Conservation (phyloP, 2,797 vertebrate genomes). For the Poeciliopsis turneri region DNA sequence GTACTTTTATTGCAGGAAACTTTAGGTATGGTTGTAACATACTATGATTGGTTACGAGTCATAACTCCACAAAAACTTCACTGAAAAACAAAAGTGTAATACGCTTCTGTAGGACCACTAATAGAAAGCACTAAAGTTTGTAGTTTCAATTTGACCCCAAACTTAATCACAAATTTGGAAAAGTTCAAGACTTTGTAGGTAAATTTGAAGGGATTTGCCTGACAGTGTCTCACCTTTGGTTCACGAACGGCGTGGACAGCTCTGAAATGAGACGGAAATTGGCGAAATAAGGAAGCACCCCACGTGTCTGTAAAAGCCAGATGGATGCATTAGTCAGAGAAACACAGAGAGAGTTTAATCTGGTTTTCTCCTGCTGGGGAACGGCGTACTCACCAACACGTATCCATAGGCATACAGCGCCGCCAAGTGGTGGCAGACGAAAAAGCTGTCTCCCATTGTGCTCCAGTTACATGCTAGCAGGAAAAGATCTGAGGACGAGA, state of each 20-base stretch:
- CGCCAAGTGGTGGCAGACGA: constrained; percentile 86
- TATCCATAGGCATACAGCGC: constrained; percentile 89
- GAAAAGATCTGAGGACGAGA: constrained; percentile 76
- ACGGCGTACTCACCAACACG: constrained; percentile 81
- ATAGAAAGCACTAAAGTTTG: neutral
- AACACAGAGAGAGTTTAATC: neutral
- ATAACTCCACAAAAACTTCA: too few species aligned
- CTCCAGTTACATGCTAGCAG: constrained; percentile 84
- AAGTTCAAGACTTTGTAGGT: neutral
- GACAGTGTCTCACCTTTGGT: constrained; percentile 76
- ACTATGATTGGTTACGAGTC: too few species aligned
- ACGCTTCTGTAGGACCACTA: too few species aligned
- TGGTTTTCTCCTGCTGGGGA: neutral
- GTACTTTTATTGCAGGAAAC: too few species aligned
- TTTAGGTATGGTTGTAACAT: too few species aligned
- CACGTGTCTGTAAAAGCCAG: constrained; percentile 73
- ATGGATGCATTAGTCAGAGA: neutral
- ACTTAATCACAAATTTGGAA: neutral
- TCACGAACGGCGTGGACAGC: constrained; percentile 87
- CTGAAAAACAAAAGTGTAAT: too few species aligned
- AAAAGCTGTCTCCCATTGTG: constrained; percentile 86
- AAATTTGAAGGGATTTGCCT: neutral
- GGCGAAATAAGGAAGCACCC: constrained; percentile 84
- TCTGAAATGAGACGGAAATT: constrained; percentile 89
- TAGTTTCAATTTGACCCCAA: neutral